Base-by-base conservation (phyloP, 2,888 invertebrate genomes). In the Pilophorus perplexus region DNA sequence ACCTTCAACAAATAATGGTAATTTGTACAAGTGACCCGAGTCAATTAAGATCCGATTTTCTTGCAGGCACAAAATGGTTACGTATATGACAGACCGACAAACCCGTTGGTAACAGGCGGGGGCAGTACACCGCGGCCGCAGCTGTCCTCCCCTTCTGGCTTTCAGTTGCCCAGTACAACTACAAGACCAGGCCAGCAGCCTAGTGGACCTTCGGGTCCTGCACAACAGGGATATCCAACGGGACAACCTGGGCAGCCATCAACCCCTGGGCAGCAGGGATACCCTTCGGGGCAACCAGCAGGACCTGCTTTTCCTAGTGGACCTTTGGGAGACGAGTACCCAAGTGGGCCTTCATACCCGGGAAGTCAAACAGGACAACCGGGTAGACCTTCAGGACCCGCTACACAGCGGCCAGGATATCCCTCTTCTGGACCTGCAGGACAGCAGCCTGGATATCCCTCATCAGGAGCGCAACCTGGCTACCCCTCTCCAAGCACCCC, bases 51-150 rank as follows among this genome's bases (percentile, higher is more conserved):
- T n/a, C n/a, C n/a, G n/a, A n/a, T n/a, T n/a, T 42, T 52, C 42
- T 73, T 72, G 33, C 71, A 85, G 85, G 83, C 82, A 62, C 88
- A 89, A 80, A 83, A 81, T 74, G 89, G 89, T 18, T 90, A 90
- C 75, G 84, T 83, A 70, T 90, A 90, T 77, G 85, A 85, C 70
- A 82, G 84, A 68, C 90, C 89, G 5, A 81, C 81, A 55, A 81
- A 83, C 72, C 84, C 84, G 0, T 81, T 87, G 44, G 38, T 60
- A 22, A 42, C 67, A 22, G 71, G 69, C 1, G 54, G 28, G 18
- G 52, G 60, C 16, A 59, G 62, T 22, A 69, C 71, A 20, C 50
- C 54, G 12, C 23, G 66, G 2, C 68, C 71, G 1, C 44, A 44
- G 16, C 68, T 70, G 4, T 70, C 68, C 1, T 52, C 69, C 10